Base-by-base conservation (phyloP, 2,113 vertebrate species). In the Chroicocephalus ridibundus region DNA sequence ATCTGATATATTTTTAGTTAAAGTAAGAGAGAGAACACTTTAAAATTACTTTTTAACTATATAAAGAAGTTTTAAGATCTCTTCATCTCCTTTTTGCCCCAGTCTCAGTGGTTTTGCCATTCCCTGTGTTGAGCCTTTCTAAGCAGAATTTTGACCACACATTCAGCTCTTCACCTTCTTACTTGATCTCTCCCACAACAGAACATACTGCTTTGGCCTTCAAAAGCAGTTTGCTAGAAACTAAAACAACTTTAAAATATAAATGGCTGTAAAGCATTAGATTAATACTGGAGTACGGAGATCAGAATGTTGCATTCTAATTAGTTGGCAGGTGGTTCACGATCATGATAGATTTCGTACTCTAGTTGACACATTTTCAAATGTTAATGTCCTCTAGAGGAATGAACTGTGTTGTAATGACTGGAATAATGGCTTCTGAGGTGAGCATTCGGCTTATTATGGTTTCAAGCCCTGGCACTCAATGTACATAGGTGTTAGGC, bases 391-490 rank as follows among this genome's bases (percentile, higher is more conserved):
- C 95, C 96, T 97, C 96, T 74, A 54, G 84, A 97, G 95, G 93
- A 97, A 98, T 96, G 97, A 98, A 96, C 96, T 96, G 40, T 96
- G 95, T 98, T 97, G 96, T 98, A 98, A 98, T 98, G 98, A 98
- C 95, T 96, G 87, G 94, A 97, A 96, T 98, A 98, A 98, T 97
- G 91, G 96, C 84, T 98, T 97, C 60, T 47, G 97, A 98, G 98
- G 98, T 98, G 97, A 98, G 93, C 74, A 95, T 97, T 97, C 90
- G 31, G 57, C 95, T 97, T 97, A 97, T 97, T 97, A 98, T 51
- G 77, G 94, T 97, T 97, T 97, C 96, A 96, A 95, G 96, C 78
- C 91, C 88, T 98, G 97, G 92, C 97, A 97, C 91, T 96, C 90
- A 77, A 71, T 17, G 54, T 90, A 72, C 82, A 97, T 95, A 98